Percentiles rank a stretch among this genome's conserved stretches.
These are phyloP conservation scores for Parasteatoda tepidariorum DNA, from an alignment of 1,140 invertebrate genomes.

Conservation along the genomic window DNA sequence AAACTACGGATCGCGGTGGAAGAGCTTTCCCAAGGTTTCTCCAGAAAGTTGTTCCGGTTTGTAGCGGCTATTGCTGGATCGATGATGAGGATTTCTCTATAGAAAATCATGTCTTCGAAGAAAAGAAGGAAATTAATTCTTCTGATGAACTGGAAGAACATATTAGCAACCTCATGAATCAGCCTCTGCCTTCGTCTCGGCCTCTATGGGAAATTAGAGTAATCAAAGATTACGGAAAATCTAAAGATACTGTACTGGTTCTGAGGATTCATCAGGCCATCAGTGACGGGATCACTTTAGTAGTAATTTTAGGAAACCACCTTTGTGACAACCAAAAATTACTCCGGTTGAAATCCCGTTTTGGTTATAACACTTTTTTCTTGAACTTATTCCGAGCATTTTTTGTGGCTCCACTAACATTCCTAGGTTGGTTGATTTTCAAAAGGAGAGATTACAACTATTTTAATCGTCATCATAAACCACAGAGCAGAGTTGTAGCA, in stretches of 20 bases:
- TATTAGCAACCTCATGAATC: conserved; percentile 69
- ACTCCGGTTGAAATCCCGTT: conserved; percentile 67
- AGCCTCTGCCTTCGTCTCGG: conserved; percentile 68
- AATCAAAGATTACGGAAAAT: conserved; percentile 69
- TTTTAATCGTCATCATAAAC: conserved; percentile 64
- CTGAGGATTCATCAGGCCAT: conserved; percentile 73
- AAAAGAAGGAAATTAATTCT: conserved; percentile 66
- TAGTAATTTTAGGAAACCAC: conserved; percentile 71
- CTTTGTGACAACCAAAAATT: conserved; percentile 69
- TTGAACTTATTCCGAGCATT: conserved; percentile 70
- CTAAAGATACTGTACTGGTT: conserved; percentile 71
- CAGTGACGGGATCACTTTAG: conserved; percentile 73
- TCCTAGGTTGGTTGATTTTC: conserved; percentile 70
- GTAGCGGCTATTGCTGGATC: conserved; percentile 71
- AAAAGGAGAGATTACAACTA: conserved; percentile 66
- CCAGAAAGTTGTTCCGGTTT: conserved; percentile 68
- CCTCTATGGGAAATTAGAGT: conserved; percentile 74
- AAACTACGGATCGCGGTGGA: conserved; percentile 67
- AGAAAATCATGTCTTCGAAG: conserved; percentile 72
- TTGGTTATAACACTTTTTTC: conserved; percentile 69
- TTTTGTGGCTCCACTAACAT: conserved; percentile 72
- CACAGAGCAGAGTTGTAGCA: conserved; percentile 67
- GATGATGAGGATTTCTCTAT: conserved; percentile 71
- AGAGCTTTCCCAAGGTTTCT: conserved; percentile 71
- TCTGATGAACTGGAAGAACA: conserved; percentile 69